These are phyloP conservation scores for Acanthisitta chloris DNA, from an alignment of 2,113 vertebrate species.

Conservation along the genomic window DNA sequence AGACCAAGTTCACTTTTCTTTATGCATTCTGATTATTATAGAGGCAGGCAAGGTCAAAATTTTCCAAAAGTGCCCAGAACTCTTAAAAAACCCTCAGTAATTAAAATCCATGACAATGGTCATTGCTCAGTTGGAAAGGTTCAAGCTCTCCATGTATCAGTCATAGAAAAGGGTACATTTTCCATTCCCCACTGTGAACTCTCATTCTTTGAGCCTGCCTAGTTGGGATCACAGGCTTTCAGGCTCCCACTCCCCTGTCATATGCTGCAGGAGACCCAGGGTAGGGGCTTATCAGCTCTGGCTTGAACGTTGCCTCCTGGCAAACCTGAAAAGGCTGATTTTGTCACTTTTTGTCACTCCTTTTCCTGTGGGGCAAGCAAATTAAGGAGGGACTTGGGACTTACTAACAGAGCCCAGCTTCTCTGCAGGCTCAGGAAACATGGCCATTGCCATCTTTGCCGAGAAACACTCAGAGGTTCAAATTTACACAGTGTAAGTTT, in stretches of 20 bases:
- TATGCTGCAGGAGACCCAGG: not conserved
- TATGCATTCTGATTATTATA: not conserved
- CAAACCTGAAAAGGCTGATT: not conserved
- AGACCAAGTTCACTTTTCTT: not conserved
- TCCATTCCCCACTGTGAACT: not conserved
- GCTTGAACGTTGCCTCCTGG: not conserved
- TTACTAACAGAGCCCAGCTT: not conserved
- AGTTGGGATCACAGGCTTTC: not conserved
- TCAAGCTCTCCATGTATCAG: accelerated
- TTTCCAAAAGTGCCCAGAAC: not conserved
- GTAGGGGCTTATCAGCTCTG: not conserved
- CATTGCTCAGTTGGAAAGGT: not conserved
- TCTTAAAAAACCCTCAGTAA: accelerated
- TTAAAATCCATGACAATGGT: not conserved
- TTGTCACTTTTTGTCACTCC: not conserved
- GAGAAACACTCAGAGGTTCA: not conserved
- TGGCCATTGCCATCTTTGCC: not conserved
- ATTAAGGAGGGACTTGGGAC: not conserved
- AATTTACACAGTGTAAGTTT: not conserved
- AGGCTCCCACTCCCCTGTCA: accelerated
- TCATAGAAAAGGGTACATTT: not conserved
- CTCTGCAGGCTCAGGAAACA: not conserved
- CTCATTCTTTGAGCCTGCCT: not conserved
- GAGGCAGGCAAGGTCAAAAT: not conserved
- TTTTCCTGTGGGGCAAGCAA: not conserved